phyloP scores from a whole-genome alignment of 2,797 vertebrate species.

The Protonibea diacanthus region DNA sequence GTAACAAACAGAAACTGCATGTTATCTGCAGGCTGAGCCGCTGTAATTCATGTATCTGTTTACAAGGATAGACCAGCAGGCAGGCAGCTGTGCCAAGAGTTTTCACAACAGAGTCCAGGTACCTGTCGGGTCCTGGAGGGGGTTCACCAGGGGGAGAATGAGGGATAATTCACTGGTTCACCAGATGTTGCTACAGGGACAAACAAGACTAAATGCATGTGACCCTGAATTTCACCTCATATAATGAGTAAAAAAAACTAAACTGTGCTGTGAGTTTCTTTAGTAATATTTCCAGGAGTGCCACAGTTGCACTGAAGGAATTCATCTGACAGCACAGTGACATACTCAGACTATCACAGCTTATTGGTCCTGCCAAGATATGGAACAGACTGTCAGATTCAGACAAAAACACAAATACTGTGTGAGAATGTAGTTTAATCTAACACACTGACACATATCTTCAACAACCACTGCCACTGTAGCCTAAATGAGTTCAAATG shows the following conservation, averaged over 20 bases:
- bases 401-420: not conserved
- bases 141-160: not conserved
- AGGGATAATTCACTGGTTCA: not conserved
- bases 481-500: not conserved
- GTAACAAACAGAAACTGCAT: conserved; percentile 40
- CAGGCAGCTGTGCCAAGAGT: conserved; percentile 14
- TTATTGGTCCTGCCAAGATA: not conserved
- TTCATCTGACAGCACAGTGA: conserved; percentile 7
- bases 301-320: not conserved
- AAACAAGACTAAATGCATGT: not conserved
- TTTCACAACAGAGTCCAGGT: not conserved
- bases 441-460: not conserved
- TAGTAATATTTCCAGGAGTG: not conserved
- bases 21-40: conserved; percentile 71
- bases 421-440: not conserved
- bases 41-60: conserved; percentile 1
- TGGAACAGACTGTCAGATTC: conserved; percentile 1
- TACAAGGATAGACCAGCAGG: conserved; percentile 11
- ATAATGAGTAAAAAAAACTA: not conserved
- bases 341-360: not conserved
- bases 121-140: not conserved
- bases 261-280: not conserved
- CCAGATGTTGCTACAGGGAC: not conserved
- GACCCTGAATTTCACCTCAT: not conserved
- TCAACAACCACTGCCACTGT: not conserved